These are phyloP conservation scores for Trididemnum miniatum DNA, from an alignment of 23 tunicate genomes.

Conservation along the genomic window DNA sequence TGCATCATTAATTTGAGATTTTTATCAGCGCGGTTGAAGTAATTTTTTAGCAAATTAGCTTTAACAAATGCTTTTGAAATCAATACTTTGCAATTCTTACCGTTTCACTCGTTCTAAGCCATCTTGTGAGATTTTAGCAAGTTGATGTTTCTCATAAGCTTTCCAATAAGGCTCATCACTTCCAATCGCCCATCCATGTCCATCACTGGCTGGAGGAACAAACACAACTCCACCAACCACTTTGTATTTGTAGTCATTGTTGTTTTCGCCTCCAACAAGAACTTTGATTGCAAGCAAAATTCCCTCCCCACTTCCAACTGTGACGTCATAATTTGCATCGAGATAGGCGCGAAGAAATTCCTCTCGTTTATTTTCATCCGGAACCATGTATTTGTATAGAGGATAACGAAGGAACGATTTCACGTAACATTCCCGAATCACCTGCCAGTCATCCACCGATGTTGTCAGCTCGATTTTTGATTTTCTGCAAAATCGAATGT, in stretches of 20 bases:
- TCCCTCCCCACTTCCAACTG: conserved; percentile 70
- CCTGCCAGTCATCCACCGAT: conserved; percentile 61
- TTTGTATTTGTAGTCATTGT: neutral
- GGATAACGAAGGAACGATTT: conserved; percentile 75
- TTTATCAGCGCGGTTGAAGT: too few species aligned
- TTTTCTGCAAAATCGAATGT: conserved; percentile 30
- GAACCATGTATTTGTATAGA: conserved; percentile 85
- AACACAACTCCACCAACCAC: conserved; percentile 83
- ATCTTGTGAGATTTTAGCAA: conserved; percentile 53
- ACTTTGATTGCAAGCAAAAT: conserved; percentile 60
- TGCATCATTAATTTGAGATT: too few species aligned
- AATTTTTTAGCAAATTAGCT: too few species aligned
- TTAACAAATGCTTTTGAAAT: too few species aligned
- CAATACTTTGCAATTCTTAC: too few species aligned
- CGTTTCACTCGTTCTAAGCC: conserved; percentile 60
- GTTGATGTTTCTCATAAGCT: conserved; percentile 64
- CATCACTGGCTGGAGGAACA: conserved; percentile 73
- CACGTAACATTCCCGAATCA: conserved; percentile 65
- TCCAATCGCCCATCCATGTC: conserved; percentile 66
- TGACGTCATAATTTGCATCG: conserved; percentile 85
- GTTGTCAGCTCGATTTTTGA: conserved; percentile 47
- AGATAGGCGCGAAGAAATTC: conserved; percentile 81
- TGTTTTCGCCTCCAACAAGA: neutral
- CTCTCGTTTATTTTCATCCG: conserved; percentile 51
- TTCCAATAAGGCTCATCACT: conserved; percentile 70